Percentiles rank a stretch among this genome's conserved stretches.
These are phyloP conservation scores for Ooceraea biroi DNA, from an alignment of 1,140 invertebrate genomes.

Conservation along the genomic window DNA sequence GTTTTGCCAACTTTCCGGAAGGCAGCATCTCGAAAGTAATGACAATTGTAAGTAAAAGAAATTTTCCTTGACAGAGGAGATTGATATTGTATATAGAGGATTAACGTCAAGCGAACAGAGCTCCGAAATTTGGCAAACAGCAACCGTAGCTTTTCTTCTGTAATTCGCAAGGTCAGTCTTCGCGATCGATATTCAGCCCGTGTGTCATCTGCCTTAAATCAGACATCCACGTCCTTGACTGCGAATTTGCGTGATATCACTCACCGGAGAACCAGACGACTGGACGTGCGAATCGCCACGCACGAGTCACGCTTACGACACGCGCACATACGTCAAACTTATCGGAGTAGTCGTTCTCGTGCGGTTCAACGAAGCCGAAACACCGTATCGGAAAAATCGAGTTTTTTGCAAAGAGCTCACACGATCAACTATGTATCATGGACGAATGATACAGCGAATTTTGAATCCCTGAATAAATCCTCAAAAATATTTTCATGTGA, in stretches of 20 bases:
- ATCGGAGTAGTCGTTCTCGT: not conserved
- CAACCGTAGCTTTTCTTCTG: not conserved
- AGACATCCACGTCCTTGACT: conserved; percentile 50
- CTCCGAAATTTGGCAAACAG: not conserved
- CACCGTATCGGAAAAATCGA: not conserved
- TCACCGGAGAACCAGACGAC: conserved; percentile 11
- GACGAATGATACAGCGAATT: not conserved
- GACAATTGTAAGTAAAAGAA: not conserved
- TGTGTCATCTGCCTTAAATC: conserved; percentile 48
- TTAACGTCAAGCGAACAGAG: not conserved
- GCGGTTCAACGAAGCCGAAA: not conserved
- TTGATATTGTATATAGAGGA: not conserved
- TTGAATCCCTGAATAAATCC: not conserved
- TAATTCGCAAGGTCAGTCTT: not conserved
- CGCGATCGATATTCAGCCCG: conserved; percentile 20
- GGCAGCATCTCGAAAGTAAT: not conserved
- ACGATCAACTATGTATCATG: not conserved
- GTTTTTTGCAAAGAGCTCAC: not conserved
- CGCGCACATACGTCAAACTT: not conserved
- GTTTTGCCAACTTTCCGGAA: not conserved
- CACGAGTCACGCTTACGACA: conserved; percentile 22
- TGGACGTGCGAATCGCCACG: conserved; percentile 4
- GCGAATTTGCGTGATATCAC: conserved; percentile 24
- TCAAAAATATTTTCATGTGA: too few species aligned
- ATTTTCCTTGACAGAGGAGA: not conserved